These are phyloP conservation scores for Euzophera pinguis DNA, from an alignment of 2,888 invertebrate species.

Conservation along the genomic window DNA sequence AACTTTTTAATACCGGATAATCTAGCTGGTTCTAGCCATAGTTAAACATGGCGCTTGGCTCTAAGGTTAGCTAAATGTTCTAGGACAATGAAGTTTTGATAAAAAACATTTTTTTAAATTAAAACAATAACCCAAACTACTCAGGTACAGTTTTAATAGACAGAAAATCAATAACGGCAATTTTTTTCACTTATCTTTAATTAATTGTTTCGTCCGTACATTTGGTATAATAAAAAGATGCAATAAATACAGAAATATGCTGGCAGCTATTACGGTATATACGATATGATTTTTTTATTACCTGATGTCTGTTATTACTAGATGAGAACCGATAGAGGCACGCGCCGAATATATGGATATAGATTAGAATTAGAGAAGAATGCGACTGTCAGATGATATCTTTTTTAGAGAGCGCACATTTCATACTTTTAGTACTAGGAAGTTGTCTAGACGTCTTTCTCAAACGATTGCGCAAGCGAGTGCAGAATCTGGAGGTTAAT, in stretches of 20 bases:
- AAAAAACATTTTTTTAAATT: too few species aligned
- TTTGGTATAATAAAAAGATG: constrained; percentile 34
- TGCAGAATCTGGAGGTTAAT: too few species aligned
- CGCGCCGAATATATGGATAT: constrained; percentile 39
- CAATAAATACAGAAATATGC: constrained; percentile 32
- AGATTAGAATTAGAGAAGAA: constrained; percentile 50
- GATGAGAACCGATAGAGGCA: constrained; percentile 57
- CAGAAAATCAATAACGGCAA: neutral
- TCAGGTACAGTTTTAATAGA: too few species aligned
- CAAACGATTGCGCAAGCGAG: too few species aligned
- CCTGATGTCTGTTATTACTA: constrained; percentile 60
- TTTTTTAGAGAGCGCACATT: constrained; percentile 5
- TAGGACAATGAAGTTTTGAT: too few species aligned
- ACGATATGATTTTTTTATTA: constrained; percentile 55
- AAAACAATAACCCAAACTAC: too few species aligned
- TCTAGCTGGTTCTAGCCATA: too few species aligned
- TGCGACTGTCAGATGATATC: constrained; percentile 47
- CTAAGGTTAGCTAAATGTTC: too few species aligned
- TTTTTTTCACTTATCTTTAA: too few species aligned
- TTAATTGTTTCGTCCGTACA: neutral
- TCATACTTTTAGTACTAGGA: constrained; percentile 16
- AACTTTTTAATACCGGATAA: too few species aligned
- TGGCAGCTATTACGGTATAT: constrained; percentile 60
- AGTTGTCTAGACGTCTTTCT: too few species aligned
- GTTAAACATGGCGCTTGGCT: too few species aligned